phyloP scores from a whole-genome alignment of 2,797 vertebrate genomes.

The Eidolon dupreanum region DNA sequence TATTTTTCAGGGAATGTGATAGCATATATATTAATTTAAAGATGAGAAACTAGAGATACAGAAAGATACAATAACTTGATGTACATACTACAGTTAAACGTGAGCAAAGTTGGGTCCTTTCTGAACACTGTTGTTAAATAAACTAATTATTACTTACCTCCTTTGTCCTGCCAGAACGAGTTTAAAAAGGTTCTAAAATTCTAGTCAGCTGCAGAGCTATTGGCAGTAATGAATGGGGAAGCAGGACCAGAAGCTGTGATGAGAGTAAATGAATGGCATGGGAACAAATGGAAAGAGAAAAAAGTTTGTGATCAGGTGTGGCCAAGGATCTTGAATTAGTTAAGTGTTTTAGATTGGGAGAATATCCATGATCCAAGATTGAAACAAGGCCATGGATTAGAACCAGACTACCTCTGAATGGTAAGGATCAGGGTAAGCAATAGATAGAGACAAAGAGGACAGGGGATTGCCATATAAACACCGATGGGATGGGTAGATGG shows the following conservation, averaged over 20 bases:
- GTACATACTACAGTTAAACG: neutral
- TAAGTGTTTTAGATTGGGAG: neutral
- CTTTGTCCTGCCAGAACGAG: slow-evolving; percentile 8
- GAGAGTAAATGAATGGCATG: neutral
- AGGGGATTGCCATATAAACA: neutral
- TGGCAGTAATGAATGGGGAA: neutral
- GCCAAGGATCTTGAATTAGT: neutral
- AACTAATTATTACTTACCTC: slow-evolving; percentile 1
- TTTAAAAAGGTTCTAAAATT: slow-evolving; percentile 1
- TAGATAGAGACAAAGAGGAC: neutral
- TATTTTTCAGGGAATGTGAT: slow-evolving; percentile 24
- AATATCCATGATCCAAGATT: neutral
- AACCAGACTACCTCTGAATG: neutral
- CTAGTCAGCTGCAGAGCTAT: neutral
- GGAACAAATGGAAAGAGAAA: neutral
- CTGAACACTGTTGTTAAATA: slow-evolving; percentile 22
- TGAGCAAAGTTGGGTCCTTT: slow-evolving; percentile 41
- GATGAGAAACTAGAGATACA: slow-evolving; percentile 22
- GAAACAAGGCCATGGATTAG: neutral
- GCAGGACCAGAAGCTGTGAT: neutral
- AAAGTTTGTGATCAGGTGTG: neutral
- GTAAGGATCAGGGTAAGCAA: slow-evolving; percentile 7
- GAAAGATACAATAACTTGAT: slow-evolving; percentile 29
- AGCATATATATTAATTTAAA: slow-evolving; percentile 24
- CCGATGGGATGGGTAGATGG: neutral